Base-by-base conservation (phyloP, 2,888 invertebrate genomes). In the Dysmachus trigonus region DNA sequence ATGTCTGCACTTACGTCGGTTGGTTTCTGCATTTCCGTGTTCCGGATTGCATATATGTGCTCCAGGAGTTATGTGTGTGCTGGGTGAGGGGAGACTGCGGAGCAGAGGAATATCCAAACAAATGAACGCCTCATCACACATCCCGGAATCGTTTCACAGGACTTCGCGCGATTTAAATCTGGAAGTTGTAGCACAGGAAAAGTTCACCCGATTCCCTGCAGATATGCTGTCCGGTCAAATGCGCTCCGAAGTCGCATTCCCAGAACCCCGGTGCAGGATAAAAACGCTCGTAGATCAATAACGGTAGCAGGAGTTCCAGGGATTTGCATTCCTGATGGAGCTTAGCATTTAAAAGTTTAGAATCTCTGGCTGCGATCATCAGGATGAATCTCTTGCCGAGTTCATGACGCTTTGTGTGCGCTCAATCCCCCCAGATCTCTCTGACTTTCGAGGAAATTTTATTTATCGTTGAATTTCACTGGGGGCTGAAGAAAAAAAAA, bases 321-420 rank as follows among this genome's bases (percentile, higher is more conserved):
- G 79, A 79, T 86, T 77, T 86, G 86, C 72, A 79, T 86, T 47
- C 51, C 35, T 81, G 81, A 81, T 86, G 71, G 71, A 81, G 72
- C 71, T 72, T 72, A 83, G 31, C 72, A 83, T 83, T 83, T 83
- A 83, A 72, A 83, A 83, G 72, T 83, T 83, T 83, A 83, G 38
- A 71, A 83, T 72, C 83, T 83, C 83, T 38, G 83, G 71, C 22
- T 38, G 27, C 83, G 83, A 83, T 83, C 83, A 83, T 83, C 72
- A 8, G 41, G 51, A 79, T 79, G 79, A 53, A 81, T 81, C 81
- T 53, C 81, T 81, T 81, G 30, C 62, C 47, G 31, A 81, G 81
- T 81, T 81, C 81, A 81, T 81, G 81, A 81, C 33, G 81, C 33
- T 81, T 81, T 81, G 62, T 81, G 62, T 53, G 81, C 27, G 33